Evolutionary conservation across 2,797 vertebrate genomes (phyloP).

Genomic region (Rhyacichthys aspro): DNA sequence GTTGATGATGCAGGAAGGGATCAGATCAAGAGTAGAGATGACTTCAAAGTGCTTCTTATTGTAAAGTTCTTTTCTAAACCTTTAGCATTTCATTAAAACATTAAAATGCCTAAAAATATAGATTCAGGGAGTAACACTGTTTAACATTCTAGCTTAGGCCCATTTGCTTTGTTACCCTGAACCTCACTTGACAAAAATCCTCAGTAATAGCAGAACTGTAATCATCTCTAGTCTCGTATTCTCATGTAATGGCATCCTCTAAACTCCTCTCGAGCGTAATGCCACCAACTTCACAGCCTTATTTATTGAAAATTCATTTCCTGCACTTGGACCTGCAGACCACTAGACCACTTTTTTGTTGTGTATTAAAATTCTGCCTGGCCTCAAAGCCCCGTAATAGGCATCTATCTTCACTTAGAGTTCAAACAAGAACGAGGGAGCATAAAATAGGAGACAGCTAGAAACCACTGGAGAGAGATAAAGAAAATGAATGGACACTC

Average conservation of each 20-base stretch:
- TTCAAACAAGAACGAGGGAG: constrained; percentile 14
- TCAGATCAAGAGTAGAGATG: too few species aligned
- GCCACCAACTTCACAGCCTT: constrained; percentile 22
- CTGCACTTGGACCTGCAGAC: constrained; percentile 13
- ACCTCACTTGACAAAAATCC: too few species aligned
- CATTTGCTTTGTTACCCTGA: too few species aligned
- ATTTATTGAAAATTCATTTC: constrained; percentile 44
- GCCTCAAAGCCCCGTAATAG: background rate
- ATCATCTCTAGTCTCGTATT: constrained; percentile 11
- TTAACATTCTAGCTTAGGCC: too few species aligned
- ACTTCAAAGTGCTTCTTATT: too few species aligned
- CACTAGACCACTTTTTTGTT: background rate
- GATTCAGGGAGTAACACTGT: too few species aligned
- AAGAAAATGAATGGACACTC: background rate
- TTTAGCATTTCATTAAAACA: too few species aligned
- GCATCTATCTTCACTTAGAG: background rate
- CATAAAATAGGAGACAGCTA: constrained; percentile 11
- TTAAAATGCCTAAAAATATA: too few species aligned
- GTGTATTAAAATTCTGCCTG: constrained; percentile 5
- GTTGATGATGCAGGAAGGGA: too few species aligned
- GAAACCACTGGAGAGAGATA: constrained; percentile 1
- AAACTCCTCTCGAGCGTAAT: constrained; percentile 2
- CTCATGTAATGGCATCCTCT: background rate
- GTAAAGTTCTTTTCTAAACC: too few species aligned
- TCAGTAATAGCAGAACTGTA: too few species aligned